A percentile compares a stretch with the other conserved stretches of the same genome.
These are phyloP conservation scores for Fregetta grallaria DNA, from an alignment of 2,113 vertebrate species.

Conservation along the genomic window DNA sequence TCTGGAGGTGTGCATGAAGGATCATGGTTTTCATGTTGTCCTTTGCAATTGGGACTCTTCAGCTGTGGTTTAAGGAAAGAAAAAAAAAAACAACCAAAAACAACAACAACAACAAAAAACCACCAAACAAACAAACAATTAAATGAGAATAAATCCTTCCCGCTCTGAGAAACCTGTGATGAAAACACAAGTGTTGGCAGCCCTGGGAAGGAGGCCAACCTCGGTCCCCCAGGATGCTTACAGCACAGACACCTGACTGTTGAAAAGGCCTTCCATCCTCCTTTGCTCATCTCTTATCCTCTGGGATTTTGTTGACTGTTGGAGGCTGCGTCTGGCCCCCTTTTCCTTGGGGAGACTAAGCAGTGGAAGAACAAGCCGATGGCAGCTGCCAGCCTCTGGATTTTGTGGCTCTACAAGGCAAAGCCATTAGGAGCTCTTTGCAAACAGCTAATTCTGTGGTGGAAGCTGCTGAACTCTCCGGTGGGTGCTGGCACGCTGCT, in stretches of 20 bases:
- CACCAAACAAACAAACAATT: no score
- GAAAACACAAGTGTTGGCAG: not conserved
- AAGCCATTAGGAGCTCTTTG: not conserved
- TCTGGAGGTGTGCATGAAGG: not conserved
- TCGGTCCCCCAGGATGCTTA: accelerated
- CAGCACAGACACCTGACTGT: not conserved
- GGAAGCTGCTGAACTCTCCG: not conserved
- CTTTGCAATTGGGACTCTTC: not conserved
- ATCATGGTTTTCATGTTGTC: not conserved
- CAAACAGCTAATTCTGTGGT: not conserved
- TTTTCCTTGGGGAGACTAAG: not conserved
- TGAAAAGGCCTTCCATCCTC: not conserved
- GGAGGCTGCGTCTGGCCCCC: not conserved
- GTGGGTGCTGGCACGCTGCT: not conserved
- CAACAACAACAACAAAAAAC: no score
- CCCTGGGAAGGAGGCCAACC: not conserved
- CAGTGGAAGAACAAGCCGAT: not conserved
- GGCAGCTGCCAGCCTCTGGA: not conserved
- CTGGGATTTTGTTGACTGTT: not conserved
- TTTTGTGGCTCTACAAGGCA: not conserved
- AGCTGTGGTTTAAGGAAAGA: not conserved
- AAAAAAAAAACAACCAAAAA: no score
- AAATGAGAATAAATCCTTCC: not conserved
- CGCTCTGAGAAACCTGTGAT: not conserved
- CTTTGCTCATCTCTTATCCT: not conserved